Percentiles rank a stretch among this genome's conserved stretches.
These are phyloP conservation scores for Cynopterus brachyotis DNA, from an alignment of 2,113 vertebrate genomes.

Conservation along the genomic window DNA sequence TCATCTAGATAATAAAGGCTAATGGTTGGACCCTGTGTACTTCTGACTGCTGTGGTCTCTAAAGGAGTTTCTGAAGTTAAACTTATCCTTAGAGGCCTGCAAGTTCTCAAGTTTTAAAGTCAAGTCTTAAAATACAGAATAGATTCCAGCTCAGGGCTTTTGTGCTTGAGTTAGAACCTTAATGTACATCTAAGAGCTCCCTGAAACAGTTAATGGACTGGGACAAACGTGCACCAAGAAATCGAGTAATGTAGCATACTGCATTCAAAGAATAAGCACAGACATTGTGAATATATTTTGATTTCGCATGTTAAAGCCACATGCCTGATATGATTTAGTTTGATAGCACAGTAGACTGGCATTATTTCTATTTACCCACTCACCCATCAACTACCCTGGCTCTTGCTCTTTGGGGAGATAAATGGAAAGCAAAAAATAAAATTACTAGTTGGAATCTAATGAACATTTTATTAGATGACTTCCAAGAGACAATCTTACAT, in stretches of 20 bases:
- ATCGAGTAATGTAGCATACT: not conserved
- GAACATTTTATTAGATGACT: not conserved
- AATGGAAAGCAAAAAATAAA: conserved; percentile 19
- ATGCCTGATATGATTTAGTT: not conserved
- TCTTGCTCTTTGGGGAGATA: not conserved
- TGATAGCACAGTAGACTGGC: not conserved
- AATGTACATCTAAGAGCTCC: not conserved
- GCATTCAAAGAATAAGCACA: not conserved
- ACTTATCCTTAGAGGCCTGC: not conserved
- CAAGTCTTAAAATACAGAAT: not conserved
- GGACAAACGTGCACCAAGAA: not conserved
- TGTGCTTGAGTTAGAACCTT: not conserved
- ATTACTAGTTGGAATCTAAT: conserved; percentile 1
- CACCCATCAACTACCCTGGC: not conserved
- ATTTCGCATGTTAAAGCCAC: not conserved
- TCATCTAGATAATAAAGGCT: not conserved
- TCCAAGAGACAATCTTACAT: not conserved
- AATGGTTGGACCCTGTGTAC: not conserved
- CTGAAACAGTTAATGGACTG: not conserved
- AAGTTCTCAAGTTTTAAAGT: not conserved
- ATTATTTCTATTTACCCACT: not conserved
- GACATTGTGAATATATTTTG: not conserved
- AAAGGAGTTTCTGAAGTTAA: not conserved
- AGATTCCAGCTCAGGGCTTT: not conserved
- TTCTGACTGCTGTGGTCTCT: not conserved